These are phyloP conservation scores for Sphaerophoria taeniata DNA, from an alignment of 2,888 invertebrate genomes.

Conservation along the genomic window DNA sequence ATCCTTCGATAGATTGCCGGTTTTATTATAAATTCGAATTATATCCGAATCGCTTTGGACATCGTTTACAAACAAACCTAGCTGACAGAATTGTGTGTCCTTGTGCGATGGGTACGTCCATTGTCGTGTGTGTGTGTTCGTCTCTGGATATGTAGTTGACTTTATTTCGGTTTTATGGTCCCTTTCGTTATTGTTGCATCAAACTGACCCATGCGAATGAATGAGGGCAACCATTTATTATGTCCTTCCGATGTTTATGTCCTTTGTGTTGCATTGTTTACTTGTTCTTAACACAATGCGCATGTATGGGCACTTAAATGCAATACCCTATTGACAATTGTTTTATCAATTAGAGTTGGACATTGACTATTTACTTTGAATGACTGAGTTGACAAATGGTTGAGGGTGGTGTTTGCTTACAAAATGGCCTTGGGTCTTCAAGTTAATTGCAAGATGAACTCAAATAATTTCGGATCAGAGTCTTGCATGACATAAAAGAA, in stretches of 20 bases:
- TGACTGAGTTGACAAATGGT: neutral
- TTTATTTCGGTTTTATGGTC: neutral
- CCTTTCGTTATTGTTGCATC: constrained; percentile 19
- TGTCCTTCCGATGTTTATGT: constrained; percentile 38
- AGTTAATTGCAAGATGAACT: neutral
- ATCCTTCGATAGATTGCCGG: constrained; percentile 25
- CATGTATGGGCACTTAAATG: neutral
- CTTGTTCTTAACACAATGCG: neutral
- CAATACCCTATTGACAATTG: constrained; percentile 18
- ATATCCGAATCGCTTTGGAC: constrained; percentile 17
- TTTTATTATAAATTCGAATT: constrained; percentile 45
- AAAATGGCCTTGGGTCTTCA: constrained; percentile 52
- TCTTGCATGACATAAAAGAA: neutral
- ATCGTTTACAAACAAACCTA: constrained; percentile 25
- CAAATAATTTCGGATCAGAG: neutral
- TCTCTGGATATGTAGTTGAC: constrained; percentile 8
- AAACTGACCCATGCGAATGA: constrained; percentile 10
- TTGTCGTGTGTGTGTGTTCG: neutral
- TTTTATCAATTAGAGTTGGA: constrained; percentile 27
- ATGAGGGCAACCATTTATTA: constrained; percentile 42
- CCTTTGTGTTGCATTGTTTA: constrained; percentile 37
- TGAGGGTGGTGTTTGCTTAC: neutral
- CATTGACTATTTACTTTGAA: constrained; percentile 6
- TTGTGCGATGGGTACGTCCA: no score
- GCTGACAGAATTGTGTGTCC: constrained; percentile 10